These are phyloP conservation scores for Hiodon tergisus DNA, from an alignment of 2,113 vertebrate genomes.

Conservation along the genomic window DNA sequence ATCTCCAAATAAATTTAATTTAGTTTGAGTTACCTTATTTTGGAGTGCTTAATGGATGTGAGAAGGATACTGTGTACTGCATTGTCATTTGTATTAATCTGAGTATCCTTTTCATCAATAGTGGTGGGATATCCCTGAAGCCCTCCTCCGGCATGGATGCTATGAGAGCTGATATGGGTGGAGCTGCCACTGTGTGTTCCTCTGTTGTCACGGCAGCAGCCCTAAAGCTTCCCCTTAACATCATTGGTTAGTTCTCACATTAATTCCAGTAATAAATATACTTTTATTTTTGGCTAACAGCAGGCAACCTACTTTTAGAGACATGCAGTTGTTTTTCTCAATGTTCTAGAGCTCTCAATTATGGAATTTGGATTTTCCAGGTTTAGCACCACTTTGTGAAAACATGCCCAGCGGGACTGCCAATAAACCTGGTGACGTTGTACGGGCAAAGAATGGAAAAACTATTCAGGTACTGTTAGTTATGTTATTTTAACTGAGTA, in stretches of 20 bases:
- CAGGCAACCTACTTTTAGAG: not conserved
- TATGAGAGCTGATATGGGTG: conserved; percentile 96
- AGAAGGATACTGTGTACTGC: too few relatives aligned
- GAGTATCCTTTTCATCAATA: conserved; percentile 37
- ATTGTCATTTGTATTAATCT: not conserved
- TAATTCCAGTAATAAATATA: not conserved
- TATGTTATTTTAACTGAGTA: not conserved
- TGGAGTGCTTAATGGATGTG: not conserved
- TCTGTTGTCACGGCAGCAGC: conserved; percentile 83
- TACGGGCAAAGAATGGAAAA: conserved; percentile 88
- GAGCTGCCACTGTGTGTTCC: conserved; percentile 86
- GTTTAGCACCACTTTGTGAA: conserved; percentile 91
- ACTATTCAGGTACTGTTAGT: conserved; percentile 83
- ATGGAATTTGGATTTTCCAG: conserved; percentile 40
- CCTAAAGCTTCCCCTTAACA: conserved; percentile 80
- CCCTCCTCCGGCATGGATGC: conserved; percentile 85
- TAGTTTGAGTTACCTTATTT: too few relatives aligned
- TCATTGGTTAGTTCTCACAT: conserved; percentile 70
- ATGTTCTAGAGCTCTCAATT: not conserved
- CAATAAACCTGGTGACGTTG: conserved; percentile 90
- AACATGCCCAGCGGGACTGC: conserved; percentile 94
- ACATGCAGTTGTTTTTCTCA: conserved; percentile 1
- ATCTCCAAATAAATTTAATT: too few relatives aligned
- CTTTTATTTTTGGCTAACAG: not conserved
- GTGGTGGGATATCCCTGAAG: conserved; percentile 96